These are phyloP conservation scores for Cirrhinus molitorella DNA, from an alignment of 2,797 vertebrate genomes.

Conservation along the genomic window DNA sequence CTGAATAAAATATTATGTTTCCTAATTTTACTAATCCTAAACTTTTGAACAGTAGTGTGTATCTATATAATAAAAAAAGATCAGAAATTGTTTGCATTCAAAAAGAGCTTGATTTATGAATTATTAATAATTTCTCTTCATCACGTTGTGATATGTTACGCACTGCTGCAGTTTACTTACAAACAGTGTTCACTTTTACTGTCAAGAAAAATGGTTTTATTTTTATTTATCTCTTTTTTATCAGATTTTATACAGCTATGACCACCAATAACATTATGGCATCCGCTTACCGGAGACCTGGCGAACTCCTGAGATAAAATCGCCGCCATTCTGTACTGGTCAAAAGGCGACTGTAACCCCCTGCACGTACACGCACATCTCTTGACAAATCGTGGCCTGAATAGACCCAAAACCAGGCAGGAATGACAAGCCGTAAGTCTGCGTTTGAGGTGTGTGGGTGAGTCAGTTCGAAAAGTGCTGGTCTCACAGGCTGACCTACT, in stretches of 20 bases:
- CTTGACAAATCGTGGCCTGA: slow-evolving; percentile 11
- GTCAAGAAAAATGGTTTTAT: not conserved
- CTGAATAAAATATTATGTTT: not conserved
- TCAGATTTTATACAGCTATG: not conserved
- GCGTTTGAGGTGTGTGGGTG: slow-evolving; percentile 10
- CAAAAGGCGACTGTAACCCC: not conserved
- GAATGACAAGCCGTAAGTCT: not conserved
- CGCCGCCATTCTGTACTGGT: not conserved
- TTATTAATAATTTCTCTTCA: not conserved
- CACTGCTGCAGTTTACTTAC: not conserved
- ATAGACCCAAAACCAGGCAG: slow-evolving; percentile 14
- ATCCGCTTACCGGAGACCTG: not conserved
- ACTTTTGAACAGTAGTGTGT: not conserved
- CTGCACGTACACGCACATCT: not conserved
- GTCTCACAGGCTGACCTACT: slow-evolving; percentile 60
- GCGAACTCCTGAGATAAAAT: not conserved
- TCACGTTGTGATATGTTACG: not conserved
- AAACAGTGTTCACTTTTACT: not conserved
- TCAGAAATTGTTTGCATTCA: not conserved
- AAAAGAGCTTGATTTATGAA: not conserved
- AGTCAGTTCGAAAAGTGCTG: slow-evolving; percentile 37
- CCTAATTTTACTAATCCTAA: not conserved
- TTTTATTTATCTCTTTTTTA: not conserved
- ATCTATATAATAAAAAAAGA: not conserved
- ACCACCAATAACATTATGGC: not conserved